A percentile compares a stretch with the other conserved stretches of the same genome.
These are phyloP conservation scores for Neoitamus cyanurus DNA, from an alignment of 2,888 invertebrate genomes.

Conservation along the genomic window DNA sequence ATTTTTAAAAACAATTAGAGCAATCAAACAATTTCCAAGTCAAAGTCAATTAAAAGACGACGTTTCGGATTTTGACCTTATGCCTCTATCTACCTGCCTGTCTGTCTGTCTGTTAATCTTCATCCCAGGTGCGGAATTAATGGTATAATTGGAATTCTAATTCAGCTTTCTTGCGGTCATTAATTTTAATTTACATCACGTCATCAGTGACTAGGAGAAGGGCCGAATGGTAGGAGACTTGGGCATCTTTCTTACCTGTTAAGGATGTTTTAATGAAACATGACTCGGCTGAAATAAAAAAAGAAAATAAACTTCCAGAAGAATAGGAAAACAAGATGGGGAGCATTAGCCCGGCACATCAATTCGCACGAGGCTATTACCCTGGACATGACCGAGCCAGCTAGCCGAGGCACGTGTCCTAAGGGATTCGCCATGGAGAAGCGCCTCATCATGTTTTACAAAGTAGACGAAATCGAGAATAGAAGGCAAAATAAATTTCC, in stretches of 20 bases:
- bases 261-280: not conserved
- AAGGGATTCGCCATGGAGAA: not conserved
- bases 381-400: not conserved
- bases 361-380: not conserved
- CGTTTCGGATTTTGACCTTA: not conserved
- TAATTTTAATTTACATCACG: not conserved
- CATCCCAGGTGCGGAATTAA: not conserved
- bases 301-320: not conserved
- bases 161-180: not conserved
- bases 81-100: too few species aligned
- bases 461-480: not conserved
- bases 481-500: not conserved
- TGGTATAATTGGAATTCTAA: not conserved
- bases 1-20: not conserved
- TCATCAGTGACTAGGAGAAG: not conserved
- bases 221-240: not conserved
- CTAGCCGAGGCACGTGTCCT: not conserved
- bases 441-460: not conserved
- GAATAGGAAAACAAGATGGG: not conserved
- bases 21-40: not conserved
- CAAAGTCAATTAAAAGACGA: not conserved
- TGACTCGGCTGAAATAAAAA: not conserved
- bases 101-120: not conserved
- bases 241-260: not conserved
- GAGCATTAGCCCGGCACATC: not conserved